Percentiles rank a stretch among this genome's conserved stretches.
Conservation (phyloP, 2,888 invertebrate species). For the Ferrisia virgata region DNA sequence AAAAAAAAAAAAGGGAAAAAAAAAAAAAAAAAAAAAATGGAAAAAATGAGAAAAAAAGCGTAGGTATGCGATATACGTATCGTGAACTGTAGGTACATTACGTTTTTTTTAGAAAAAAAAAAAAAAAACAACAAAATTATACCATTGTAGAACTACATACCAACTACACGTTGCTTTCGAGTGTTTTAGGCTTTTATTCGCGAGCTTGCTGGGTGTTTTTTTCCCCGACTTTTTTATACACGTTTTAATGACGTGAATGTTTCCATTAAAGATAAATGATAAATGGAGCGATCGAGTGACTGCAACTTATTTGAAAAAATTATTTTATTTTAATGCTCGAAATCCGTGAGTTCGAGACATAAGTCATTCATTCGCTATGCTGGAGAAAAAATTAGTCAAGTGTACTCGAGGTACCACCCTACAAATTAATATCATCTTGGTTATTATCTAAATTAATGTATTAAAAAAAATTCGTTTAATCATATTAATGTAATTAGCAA, state of each 20-base stretch:
- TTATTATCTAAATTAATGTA: neutral
- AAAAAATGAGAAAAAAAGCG: too few species aligned
- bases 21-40: too few species aligned
- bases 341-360: neutral
- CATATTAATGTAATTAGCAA: neutral
- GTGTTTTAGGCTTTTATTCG: neutral
- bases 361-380: neutral
- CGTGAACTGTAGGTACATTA: neutral
- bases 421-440: neutral
- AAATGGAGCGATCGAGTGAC: neutral
- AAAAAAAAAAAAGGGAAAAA: too few species aligned
- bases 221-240: neutral
- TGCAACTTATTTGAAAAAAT: neutral
- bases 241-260: neutral
- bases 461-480: neutral
- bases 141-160: too few species aligned
- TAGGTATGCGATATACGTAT: too few species aligned
- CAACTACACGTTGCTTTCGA: too few species aligned
- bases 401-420: neutral
- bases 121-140: neutral
- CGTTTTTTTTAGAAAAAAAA: neutral
- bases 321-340: neutral
- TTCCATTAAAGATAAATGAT: neutral
- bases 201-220: neutral
- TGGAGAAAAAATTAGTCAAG: neutral